Base-by-base conservation (phyloP, 2,888 invertebrate genomes). In the Diarsia rubi region DNA sequence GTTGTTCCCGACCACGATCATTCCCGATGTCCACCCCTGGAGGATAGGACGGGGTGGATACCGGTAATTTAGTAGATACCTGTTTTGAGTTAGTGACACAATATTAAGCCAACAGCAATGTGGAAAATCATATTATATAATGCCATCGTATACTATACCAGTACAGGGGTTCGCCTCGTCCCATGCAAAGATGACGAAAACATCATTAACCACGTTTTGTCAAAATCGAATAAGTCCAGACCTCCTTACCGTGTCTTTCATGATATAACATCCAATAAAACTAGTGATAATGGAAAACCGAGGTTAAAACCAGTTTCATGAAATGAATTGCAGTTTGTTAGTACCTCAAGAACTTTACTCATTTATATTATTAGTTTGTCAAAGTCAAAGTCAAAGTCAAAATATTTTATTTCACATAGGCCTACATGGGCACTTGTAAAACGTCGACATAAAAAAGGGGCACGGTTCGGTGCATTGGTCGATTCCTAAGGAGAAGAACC, bases 311-410 rank as follows among this genome's bases (percentile, higher is more conserved):
- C 4, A n/a, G 21, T 11, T 1, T 8, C 19, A 21, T 3, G 3
- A 70, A 73, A 67, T 54, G 3, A 0, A 19, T 42, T 42, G 24
- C 24, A 42, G 52, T 12, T 19, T 24, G n/a, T 27, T n/a, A 69
- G 54, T 49, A 19, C 19, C 1, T 16, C 16, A 49, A 3, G 1
- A 75, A 75, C 47, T n/a, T 47, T 31, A 31, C 14, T 24, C 0
- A 77, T 37, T 77, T 31, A 21, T 77, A 24, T 31, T 66, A 27
- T 24, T 16, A 16, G 42, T 3, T n/a, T 52, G 5, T 27, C n/a
- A n/a, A n/a, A n/a, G n/a, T n/a, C n/a, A n/a, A n/a, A n/a, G n/a
- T n/a, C n/a, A n/a, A n/a, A n/a, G n/a, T n/a, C n/a, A n/a, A n/a
- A n/a, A n/a, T n/a, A n/a, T n/a, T n/a, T n/a, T n/a, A n/a, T n/a